A percentile compares a stretch with the other conserved stretches of the same genome.
Evolutionary conservation across 2,888 invertebrate genomes (phyloP).

Genomic region (Diachrysia chrysitis): DNA sequence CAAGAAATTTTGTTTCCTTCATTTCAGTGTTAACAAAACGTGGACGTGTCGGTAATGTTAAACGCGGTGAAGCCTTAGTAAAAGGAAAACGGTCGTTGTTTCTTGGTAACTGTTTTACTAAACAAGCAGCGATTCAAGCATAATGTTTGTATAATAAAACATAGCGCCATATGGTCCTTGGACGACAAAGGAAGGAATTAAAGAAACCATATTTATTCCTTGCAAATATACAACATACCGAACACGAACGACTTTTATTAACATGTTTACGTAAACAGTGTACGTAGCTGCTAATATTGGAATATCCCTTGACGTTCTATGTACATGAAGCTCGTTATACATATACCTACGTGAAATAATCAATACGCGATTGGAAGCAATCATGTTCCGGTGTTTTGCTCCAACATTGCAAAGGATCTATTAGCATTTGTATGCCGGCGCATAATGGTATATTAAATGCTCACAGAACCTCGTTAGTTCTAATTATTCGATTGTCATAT

Average conservation of each 20-base stretch:
- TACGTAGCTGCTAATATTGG: background rate
- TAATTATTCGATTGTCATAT: constrained; percentile 12
- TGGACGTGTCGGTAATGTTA: constrained; percentile 35
- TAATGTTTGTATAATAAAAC: constrained; percentile 6
- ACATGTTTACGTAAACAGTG: background rate
- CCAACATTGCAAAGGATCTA: constrained; percentile 43
- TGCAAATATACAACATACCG: constrained; percentile 3
- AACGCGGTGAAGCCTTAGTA: constrained; percentile 21
- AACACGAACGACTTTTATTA: constrained; percentile 4
- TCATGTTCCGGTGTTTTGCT: constrained; percentile 39
- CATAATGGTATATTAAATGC: constrained; percentile 21
- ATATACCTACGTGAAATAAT: constrained; percentile 20
- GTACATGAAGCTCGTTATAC: constrained; percentile 13
- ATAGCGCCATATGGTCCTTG: background rate
- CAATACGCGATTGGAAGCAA: constrained; percentile 24
- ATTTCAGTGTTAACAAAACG: constrained; percentile 37
- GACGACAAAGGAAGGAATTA: background rate
- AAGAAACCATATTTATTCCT: background rate
- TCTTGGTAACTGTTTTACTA: constrained; percentile 5
- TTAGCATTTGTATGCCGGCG: constrained; percentile 48
- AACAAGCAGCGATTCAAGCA: constrained; percentile 6
- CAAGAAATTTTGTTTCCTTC: constrained; percentile 47
- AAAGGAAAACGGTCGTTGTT: background rate
- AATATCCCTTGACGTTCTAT: constrained; percentile 12
- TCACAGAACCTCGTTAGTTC: constrained; percentile 18